Base-by-base conservation (phyloP, 2,888 invertebrate genomes). In the Dasypolia templi region DNA sequence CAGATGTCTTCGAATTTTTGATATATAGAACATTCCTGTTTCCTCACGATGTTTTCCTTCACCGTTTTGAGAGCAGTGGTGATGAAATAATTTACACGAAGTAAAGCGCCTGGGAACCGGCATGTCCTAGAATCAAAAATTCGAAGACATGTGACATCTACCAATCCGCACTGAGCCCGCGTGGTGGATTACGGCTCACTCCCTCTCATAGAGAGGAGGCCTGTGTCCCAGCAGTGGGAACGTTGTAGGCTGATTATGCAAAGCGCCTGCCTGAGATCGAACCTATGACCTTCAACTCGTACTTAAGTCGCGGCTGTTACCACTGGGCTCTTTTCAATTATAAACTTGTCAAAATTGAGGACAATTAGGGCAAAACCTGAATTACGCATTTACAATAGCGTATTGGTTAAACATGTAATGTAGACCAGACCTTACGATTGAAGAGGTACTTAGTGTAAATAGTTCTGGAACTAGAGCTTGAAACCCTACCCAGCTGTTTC, bases 381-480 rank as follows among this genome's bases (percentile, higher is more conserved):
- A 64, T 29, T 55, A 55, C 17, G 22, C 17, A 3, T 22, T 17
- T 3, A 42, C 2, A 32, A n/a, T 19, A 49, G 11, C 14, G 19
- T 49, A 17, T 66, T 55, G 22, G n/a, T n/a, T 17, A 17, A n/a
- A 12, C 19, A 19, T 17, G 7, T 22, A 49, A 29, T 53, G 9
- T 61, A 26, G 39, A 42, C 9, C n/a, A 55, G 6, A 14, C 17
- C 9, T 44, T 73, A 46, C 32, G 17, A 53, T 53, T 32, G 22
- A 55, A 55, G 53, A 29, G 22, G 2, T 42, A 39, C 12, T 32
- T 26, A 32, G 35, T 58, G 14, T 11, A 29, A 35, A 77, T 67
- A 53, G 29, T 51, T 53, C 12, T 58, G 11, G 2, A 59, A 77
- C 22, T 51, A 51, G 51, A 69, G 65, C 51, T 63, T n/a, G 32